Conservation (phyloP, 1,140 invertebrate genomes). For the Heliconius hewitsoni region DNA sequence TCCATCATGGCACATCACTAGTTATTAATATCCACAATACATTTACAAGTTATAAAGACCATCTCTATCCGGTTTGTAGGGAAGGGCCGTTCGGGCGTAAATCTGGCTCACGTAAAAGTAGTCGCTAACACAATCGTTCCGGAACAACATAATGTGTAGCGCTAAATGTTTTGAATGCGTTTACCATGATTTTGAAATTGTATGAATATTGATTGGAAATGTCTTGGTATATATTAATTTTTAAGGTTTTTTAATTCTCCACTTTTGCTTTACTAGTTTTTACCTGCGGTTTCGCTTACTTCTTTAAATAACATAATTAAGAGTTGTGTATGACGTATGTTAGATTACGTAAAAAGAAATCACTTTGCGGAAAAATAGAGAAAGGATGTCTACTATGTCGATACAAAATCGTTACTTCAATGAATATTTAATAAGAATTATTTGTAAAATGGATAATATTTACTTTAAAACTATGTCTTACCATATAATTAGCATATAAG, state of each 20-base stretch:
- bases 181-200: background rate
- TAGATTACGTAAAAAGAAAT: too few relatives aligned
- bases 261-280: too few relatives aligned
- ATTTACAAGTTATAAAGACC: conserved; percentile 2
- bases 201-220: background rate
- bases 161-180: conserved; percentile 45
- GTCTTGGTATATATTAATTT: background rate
- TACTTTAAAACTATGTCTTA: background rate
- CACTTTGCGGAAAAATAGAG: too few relatives aligned
- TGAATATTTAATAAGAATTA: too few relatives aligned
- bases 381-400: too few relatives aligned
- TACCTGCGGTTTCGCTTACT: too few relatives aligned
- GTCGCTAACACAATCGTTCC: conserved; percentile 62
- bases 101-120: conserved; percentile 50
- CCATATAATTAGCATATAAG: background rate
- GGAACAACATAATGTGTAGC: conserved; percentile 52
- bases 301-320: too few relatives aligned
- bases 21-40: conserved; percentile 9
- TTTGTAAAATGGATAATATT: too few relatives aligned
- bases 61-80: conserved; percentile 25
- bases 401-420: too few relatives aligned
- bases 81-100: conserved; percentile 34
- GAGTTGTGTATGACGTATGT: too few relatives aligned
- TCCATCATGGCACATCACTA: background rate
- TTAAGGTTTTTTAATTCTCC: too few relatives aligned